Percentiles rank a stretch among this genome's conserved stretches.
phyloP scores from a whole-genome alignment of 2,113 vertebrate genomes.

The Elaphurus davidianus region DNA sequence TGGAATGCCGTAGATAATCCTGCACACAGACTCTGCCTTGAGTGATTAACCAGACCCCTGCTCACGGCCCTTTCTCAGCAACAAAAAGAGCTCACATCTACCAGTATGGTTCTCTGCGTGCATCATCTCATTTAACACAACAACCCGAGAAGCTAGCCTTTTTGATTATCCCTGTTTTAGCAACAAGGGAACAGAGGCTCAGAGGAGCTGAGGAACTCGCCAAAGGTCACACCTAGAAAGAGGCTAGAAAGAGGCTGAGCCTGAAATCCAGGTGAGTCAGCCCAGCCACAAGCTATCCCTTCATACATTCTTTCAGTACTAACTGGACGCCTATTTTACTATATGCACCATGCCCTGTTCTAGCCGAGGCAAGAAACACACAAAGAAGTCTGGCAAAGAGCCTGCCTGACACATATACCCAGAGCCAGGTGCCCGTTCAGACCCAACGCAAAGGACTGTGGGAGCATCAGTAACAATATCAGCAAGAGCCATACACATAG shows the following conservation, averaged over 20 bases:
- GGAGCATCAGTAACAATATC: not conserved
- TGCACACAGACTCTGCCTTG: not conserved
- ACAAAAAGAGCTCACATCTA: not conserved
- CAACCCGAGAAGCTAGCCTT: not conserved
- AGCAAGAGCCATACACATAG: not conserved
- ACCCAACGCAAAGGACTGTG: not conserved
- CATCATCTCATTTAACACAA: not conserved
- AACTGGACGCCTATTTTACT: not conserved
- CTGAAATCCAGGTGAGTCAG: not conserved
- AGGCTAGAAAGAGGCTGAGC: not conserved
- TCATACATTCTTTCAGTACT: not conserved
- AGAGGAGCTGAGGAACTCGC: not conserved
- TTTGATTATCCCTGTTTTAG: not conserved
- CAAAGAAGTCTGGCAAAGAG: not conserved
- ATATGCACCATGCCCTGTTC: not conserved
- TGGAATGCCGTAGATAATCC: not conserved
- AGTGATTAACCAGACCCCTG: not conserved
- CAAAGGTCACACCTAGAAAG: not conserved
- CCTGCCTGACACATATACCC: not conserved
- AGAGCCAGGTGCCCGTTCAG: not conserved
- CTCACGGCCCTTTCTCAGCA: not conserved
- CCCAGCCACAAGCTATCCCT: not conserved
- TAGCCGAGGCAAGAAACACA: not conserved
- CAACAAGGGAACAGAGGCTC: not conserved
- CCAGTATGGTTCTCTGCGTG: accelerated